These are phyloP conservation scores for Cheilosia vernalis DNA, from an alignment of 2,888 invertebrate species.

Conservation along the genomic window DNA sequence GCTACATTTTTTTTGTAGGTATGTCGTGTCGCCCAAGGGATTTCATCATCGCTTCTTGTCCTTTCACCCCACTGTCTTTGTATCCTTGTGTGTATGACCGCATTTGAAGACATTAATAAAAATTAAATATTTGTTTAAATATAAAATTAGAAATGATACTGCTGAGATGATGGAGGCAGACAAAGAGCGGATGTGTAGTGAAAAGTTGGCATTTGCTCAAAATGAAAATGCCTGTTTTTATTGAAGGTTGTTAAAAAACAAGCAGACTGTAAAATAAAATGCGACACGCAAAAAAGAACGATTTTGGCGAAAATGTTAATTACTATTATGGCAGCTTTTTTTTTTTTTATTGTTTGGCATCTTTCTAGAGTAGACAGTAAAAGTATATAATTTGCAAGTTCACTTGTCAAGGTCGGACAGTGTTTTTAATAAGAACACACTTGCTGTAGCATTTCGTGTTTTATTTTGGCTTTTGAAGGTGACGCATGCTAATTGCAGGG, in stretches of 20 bases:
- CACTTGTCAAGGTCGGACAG: too few species aligned
- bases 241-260: slow-evolving; percentile 22
- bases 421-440: too few species aligned
- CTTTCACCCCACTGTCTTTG: not conserved
- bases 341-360: not conserved
- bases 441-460: too few species aligned
- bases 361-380: too few species aligned
- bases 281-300: not conserved
- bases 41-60: not conserved
- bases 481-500: too few species aligned
- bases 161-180: slow-evolving; percentile 19
- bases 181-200: not conserved
- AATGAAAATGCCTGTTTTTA: slow-evolving; percentile 32
- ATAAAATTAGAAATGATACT: slow-evolving; percentile 22
- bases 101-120: not conserved
- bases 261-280: slow-evolving; percentile 30
- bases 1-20: not conserved
- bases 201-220: slow-evolving; percentile 37
- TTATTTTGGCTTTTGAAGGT: too few species aligned
- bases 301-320: slow-evolving; percentile 9
- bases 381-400: too few species aligned
- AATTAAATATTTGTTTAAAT: slow-evolving; percentile 3
- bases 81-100: not conserved
- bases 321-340: slow-evolving; percentile 19
- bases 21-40: not conserved